phyloP scores from a whole-genome alignment of 1,140 invertebrate genomes.

The Zaprionus lachaisei region DNA sequence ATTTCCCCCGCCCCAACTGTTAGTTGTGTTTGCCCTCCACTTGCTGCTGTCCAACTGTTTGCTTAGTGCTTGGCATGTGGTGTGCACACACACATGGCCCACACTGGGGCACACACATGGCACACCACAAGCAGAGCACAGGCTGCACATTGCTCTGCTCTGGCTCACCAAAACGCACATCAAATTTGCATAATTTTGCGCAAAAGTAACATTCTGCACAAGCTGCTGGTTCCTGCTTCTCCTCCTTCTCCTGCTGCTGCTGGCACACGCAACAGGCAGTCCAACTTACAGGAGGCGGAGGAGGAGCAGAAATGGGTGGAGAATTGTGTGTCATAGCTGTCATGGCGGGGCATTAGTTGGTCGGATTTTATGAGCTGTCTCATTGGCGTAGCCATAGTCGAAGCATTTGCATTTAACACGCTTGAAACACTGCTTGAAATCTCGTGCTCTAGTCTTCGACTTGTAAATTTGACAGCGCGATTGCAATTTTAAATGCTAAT shows the following conservation, averaged over 20 bases:
- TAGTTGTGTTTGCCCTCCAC: slow-evolving; percentile 66
- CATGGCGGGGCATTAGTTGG: slow-evolving; percentile 62
- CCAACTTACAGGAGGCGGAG: not conserved
- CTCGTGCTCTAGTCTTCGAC: slow-evolving; percentile 26
- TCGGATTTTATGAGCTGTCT: slow-evolving; percentile 74
- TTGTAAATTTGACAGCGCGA: slow-evolving; percentile 23
- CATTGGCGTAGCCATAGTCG: slow-evolving; percentile 35
- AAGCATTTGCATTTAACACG: slow-evolving; percentile 71
- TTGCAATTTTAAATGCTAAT: slow-evolving; percentile 61
- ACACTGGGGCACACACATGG: slow-evolving; percentile 15
- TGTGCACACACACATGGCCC: slow-evolving; percentile 33
- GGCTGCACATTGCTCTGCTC: slow-evolving; percentile 55
- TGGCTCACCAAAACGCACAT: slow-evolving; percentile 77
- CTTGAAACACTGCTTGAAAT: slow-evolving; percentile 63
- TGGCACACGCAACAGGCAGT: slow-evolving; percentile 57
- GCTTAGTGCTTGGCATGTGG: slow-evolving; percentile 68
- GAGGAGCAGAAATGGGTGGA: not conserved
- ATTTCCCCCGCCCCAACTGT: slow-evolving; percentile 23
- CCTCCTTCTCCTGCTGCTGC: slow-evolving; percentile 4
- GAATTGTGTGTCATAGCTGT: slow-evolving; percentile 34
- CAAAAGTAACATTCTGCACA: slow-evolving; percentile 77
- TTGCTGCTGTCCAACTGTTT: slow-evolving; percentile 71
- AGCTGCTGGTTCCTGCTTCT: slow-evolving; percentile 13
- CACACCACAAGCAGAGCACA: slow-evolving; percentile 19
- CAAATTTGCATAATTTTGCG: slow-evolving; percentile 81